phyloP scores from a whole-genome alignment of 2,888 invertebrate genomes.

The Cabera pusaria region DNA sequence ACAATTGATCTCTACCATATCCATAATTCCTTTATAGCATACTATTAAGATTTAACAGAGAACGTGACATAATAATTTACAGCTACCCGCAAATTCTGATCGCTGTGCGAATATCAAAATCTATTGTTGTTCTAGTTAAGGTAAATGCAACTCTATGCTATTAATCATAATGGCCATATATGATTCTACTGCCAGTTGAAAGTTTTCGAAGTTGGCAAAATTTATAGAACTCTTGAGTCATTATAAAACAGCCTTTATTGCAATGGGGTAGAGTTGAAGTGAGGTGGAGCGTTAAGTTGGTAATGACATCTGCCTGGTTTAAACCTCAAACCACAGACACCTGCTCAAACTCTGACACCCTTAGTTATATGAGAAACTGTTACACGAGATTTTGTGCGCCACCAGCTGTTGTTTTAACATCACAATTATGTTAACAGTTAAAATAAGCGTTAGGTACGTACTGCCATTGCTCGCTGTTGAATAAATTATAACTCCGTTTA shows the following conservation, averaged over 20 bases:
- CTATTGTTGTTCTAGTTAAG: slow-evolving; percentile 21
- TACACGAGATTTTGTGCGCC: slow-evolving; percentile 42
- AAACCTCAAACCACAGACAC: slow-evolving; percentile 61
- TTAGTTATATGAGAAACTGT: slow-evolving; percentile 53
- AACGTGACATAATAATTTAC: slow-evolving; percentile 21
- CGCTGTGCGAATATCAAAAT: slow-evolving; percentile 15
- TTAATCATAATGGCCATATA: slow-evolving; percentile 35
- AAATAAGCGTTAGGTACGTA: slow-evolving; percentile 3
- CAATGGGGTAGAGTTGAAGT: slow-evolving; percentile 14
- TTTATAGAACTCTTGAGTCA: slow-evolving; percentile 16
- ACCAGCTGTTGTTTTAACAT: slow-evolving; percentile 15
- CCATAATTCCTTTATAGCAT: slow-evolving; percentile 6
- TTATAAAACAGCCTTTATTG: slow-evolving; percentile 26
- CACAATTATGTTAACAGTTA: slow-evolving; percentile 11
- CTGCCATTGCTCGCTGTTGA: no score
- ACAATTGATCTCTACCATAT: slow-evolving; percentile 11
- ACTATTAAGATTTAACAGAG: slow-evolving; percentile 19
- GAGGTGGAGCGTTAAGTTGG: slow-evolving; percentile 16
- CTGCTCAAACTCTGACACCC: slow-evolving; percentile 56
- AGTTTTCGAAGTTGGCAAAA: slow-evolving; percentile 26
- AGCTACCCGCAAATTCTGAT: slow-evolving; percentile 17
- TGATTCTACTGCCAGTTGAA: slow-evolving; percentile 40
- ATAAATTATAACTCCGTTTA: no score
- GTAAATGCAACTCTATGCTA: slow-evolving; percentile 38
- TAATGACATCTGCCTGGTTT: slow-evolving; percentile 39